Evolutionary conservation across 2,797 vertebrate species (phyloP).

Genomic region (Parauchenoglanis ngamensis): DNA sequence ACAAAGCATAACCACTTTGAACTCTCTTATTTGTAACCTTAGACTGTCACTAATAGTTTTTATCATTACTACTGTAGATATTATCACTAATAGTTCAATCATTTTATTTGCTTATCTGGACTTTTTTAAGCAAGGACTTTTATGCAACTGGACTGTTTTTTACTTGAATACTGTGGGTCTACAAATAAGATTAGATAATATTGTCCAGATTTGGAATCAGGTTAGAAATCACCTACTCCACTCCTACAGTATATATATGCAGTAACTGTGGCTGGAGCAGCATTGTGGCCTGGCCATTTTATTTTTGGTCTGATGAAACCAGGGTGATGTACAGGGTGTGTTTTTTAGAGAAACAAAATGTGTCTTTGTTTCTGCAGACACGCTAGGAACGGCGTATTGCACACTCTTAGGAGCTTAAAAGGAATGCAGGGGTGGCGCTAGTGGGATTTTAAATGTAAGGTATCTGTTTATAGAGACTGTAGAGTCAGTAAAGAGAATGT

Average conservation of each 20-base stretch:
- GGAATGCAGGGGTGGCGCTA: conserved; percentile 28
- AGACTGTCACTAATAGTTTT: background rate
- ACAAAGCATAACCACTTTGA: background rate
- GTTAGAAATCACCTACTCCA: background rate
- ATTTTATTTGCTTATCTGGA: background rate
- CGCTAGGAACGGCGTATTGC: background rate
- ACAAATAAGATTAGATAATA: background rate
- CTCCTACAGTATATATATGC: background rate
- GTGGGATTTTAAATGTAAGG: conserved; percentile 15
- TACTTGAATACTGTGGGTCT: background rate
- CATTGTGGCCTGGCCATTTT: background rate
- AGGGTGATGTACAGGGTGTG: background rate
- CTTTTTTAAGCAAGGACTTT: background rate
- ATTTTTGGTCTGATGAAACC: background rate
- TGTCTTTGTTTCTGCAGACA: conserved; percentile 23
- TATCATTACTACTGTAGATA: background rate
- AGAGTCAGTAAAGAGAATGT: conserved; percentile 10
- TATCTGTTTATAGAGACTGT: conserved; percentile 21
- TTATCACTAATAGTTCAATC: background rate
- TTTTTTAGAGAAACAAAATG: conserved; percentile 3
- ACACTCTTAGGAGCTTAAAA: background rate
- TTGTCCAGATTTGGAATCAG: background rate
- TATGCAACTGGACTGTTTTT: too few relatives aligned
- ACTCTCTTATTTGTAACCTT: background rate
- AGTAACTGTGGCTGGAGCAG: background rate